Evolutionary conservation across 2,113 vertebrate species (phyloP).

Genomic region (Zosterops lateralis): DNA sequence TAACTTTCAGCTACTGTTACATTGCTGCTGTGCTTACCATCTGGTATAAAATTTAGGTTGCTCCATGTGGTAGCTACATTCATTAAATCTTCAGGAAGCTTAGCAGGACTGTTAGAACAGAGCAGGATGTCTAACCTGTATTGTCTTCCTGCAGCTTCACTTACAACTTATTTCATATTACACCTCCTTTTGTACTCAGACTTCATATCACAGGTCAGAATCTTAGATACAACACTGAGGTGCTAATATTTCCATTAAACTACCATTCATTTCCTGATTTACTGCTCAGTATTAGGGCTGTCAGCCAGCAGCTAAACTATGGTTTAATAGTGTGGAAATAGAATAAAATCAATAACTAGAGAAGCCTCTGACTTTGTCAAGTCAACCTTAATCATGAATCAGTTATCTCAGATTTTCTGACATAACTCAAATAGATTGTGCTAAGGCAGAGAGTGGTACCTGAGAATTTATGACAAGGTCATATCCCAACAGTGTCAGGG

Average conservation of each 20-base stretch:
- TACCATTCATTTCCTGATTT: not conserved
- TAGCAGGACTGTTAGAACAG: not conserved
- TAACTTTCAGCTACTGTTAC: not conserved
- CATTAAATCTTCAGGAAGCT: not conserved
- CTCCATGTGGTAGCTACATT: not conserved
- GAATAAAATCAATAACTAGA: not conserved
- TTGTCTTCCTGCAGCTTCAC: not conserved
- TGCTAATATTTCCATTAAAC: not conserved
- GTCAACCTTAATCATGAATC: slow-evolving; percentile 9
- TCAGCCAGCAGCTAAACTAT: not conserved
- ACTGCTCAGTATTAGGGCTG: not conserved
- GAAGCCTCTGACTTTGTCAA: not conserved
- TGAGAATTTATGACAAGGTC: slow-evolving; percentile 48
- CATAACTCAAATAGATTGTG: slow-evolving; percentile 16
- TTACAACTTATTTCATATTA: not conserved
- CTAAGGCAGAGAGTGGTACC: not conserved
- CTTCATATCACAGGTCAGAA: not conserved
- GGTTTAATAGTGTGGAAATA: not conserved
- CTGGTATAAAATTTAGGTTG: not conserved
- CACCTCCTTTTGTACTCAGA: not conserved
- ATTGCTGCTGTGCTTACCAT: not conserved
- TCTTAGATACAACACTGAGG: not conserved
- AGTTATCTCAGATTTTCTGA: slow-evolving; percentile 6
- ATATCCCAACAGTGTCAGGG: not conserved
- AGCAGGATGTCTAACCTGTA: not conserved